Evolutionary conservation across 2,113 vertebrate genomes (phyloP), one percentile per base, ranked within the genome.

Genomic region (Malurus alboscapulatus): DNA sequence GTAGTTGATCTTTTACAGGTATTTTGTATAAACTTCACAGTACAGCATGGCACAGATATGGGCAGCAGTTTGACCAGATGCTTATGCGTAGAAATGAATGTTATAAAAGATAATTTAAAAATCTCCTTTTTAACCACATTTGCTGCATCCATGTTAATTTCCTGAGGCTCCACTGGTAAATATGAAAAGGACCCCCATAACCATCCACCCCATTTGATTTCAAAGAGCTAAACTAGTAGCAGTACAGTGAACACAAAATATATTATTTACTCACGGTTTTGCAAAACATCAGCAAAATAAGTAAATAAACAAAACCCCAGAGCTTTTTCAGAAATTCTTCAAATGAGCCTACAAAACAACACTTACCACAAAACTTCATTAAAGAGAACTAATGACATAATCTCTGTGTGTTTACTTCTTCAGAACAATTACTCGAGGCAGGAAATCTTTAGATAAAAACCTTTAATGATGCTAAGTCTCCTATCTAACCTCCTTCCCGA

Each of bases 381-480:
- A 90, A 85, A 94, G 53, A 78, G 87, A 96, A 92, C 55, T 94
- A 93, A 95, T 92, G 82, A 47, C 72, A 93, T 87, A 86, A 85
- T 90, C 51, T 57, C 61, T 61, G 22, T 88, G 80, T 94, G 83
- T 93, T 88, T 93, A 76, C 85, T 67, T 92, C 86, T 84, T 84
- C 86, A 94, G 75, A 94, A 96, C 78, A 92, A 96, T 95, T 94
- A 95, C 73, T 72, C 42, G 54, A 95, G 73, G 93, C 94, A 96
- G 94, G 91, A 97, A 97, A 95, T 94, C 86, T 88, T 91, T 86
- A 95, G 95, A 96, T 96, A 87, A 96, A 97, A 96, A 78, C 91
- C 93, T 88, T 88, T 95, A 94, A 96, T 91, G 93, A 96, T 85
- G 93, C 79, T 78, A 92, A 96, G 85, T 74, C 88, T 95, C 84